These are phyloP conservation scores for Lissonota sp. DNA, from an alignment of 2,888 invertebrate species.

Conservation along the genomic window DNA sequence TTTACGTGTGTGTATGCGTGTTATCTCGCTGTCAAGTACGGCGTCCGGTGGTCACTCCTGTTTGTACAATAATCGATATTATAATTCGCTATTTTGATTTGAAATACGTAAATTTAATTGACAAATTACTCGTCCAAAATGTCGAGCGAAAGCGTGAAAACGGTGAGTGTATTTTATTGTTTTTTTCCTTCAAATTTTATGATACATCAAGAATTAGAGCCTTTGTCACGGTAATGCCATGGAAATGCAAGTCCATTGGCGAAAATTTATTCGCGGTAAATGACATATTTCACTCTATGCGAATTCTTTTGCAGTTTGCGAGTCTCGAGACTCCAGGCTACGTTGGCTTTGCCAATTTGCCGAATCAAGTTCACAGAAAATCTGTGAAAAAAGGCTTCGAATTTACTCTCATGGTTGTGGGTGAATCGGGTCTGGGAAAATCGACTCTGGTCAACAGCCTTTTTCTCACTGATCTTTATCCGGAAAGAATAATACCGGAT, in stretches of 20 bases:
- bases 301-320: conserved; percentile 87
- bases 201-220: conserved; percentile 2
- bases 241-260: not conserved
- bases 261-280: conserved; percentile 11
- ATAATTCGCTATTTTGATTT: not conserved
- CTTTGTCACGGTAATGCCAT: conserved; percentile 36
- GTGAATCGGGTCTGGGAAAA: conserved; percentile 95
- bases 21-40: conserved; percentile 61
- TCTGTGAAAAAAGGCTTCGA: conserved; percentile 99
- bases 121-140: conserved; percentile 65
- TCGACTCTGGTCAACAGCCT: conserved; percentile 97
- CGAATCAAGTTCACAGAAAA: conserved; percentile 98
- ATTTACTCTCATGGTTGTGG: conserved; percentile 98
- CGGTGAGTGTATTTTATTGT: conserved; percentile 73
- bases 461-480: conserved; percentile 97
- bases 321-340: conserved; percentile 94
- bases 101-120: not conserved
- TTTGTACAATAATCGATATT: not conserved
- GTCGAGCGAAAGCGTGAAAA: conserved; percentile 82
- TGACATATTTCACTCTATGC: conserved; percentile 41
- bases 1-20: conserved; percentile 12
- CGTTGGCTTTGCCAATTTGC: conserved; percentile 96
- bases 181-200: not conserved
- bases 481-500: conserved; percentile 95
- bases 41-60: conserved; percentile 58